Percentiles rank a stretch among this genome's conserved stretches.
phyloP scores from a whole-genome alignment of 2,113 vertebrate species.

The Pluvianellus socialis region DNA sequence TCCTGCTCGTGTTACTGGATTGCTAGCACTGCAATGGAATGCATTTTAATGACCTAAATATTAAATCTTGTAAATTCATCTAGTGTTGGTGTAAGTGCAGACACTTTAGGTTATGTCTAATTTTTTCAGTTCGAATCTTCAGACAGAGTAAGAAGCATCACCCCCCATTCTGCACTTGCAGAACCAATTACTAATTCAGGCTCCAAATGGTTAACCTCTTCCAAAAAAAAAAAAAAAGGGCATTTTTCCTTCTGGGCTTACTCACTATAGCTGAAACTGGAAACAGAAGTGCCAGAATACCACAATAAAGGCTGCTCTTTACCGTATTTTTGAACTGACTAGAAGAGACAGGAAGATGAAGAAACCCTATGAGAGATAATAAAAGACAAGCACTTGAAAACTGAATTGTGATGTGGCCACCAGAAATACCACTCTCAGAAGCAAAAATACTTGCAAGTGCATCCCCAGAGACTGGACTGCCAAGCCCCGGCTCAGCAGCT shows the following conservation, averaged over 20 bases:
- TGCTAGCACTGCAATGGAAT: background rate
- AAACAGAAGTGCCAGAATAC: conserved; percentile 36
- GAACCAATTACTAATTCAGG: background rate
- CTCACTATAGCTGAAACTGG: conserved; percentile 2
- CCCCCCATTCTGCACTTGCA: background rate
- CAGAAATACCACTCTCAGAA: conserved; percentile 30
- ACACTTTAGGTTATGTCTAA: background rate
- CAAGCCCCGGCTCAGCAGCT: background rate
- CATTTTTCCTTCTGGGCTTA: background rate
- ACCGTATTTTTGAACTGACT: background rate
- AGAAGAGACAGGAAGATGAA: conserved; percentile 20
- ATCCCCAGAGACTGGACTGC: background rate
- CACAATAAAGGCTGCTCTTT: conserved; percentile 37
- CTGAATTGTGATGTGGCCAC: conserved; percentile 36
- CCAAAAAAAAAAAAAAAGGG: too few species aligned
- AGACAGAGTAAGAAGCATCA: background rate
- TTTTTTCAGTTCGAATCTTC: background rate
- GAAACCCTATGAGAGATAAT: conserved; percentile 46
- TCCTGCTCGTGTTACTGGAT: background rate
- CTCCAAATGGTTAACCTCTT: background rate
- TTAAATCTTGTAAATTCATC: background rate
- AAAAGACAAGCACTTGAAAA: conserved; percentile 42
- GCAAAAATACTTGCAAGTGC: conserved; percentile 20
- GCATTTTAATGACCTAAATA: background rate
- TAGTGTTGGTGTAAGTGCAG: background rate